These are phyloP conservation scores for Drosophila melanica DNA, from an alignment of 1,140 invertebrate genomes.

Conservation along the genomic window DNA sequence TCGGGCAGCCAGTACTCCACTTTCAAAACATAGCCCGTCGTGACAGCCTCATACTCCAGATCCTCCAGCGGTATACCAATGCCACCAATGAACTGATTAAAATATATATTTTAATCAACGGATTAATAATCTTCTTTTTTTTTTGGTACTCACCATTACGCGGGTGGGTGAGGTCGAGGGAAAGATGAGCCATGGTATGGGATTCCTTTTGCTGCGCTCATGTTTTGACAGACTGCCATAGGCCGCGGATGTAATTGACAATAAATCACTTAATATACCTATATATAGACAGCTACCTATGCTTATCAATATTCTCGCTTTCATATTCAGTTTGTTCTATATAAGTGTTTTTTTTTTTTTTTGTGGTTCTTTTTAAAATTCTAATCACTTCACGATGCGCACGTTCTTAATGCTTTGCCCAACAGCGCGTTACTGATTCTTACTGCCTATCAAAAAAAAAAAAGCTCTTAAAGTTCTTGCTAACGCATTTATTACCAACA, in stretches of 20 bases:
- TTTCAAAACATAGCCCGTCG: constrained; percentile 81
- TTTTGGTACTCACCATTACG: constrained; percentile 58
- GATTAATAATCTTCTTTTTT: no score
- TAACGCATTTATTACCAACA: constrained; percentile 18
- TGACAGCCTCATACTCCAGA: constrained; percentile 75
- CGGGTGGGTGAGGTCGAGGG: constrained; percentile 76
- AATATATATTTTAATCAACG: neutral
- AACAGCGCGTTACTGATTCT: constrained; percentile 31
- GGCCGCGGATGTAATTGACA: constrained; percentile 9
- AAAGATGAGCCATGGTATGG: constrained; percentile 73
- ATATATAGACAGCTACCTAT: constrained; percentile 21
- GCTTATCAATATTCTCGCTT: constrained; percentile 29
- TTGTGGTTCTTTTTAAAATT: neutral
- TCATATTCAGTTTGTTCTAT: constrained; percentile 42
- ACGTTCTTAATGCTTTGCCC: constrained; percentile 48
- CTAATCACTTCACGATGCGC: constrained; percentile 16
- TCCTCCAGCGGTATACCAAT: constrained; percentile 79
- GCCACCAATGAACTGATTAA: constrained; percentile 69
- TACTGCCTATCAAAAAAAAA: neutral
- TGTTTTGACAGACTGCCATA: constrained; percentile 53
- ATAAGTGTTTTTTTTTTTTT: neutral
- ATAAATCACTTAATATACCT: constrained; percentile 10
- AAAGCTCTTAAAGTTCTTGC: constrained; percentile 25
- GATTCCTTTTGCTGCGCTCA: constrained; percentile 56
- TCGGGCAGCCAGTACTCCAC: constrained; percentile 77